Percentiles rank a stretch among this genome's conserved stretches.
phyloP scores from a whole-genome alignment of 2,797 vertebrate genomes.

The Pygocentrus nattereri region DNA sequence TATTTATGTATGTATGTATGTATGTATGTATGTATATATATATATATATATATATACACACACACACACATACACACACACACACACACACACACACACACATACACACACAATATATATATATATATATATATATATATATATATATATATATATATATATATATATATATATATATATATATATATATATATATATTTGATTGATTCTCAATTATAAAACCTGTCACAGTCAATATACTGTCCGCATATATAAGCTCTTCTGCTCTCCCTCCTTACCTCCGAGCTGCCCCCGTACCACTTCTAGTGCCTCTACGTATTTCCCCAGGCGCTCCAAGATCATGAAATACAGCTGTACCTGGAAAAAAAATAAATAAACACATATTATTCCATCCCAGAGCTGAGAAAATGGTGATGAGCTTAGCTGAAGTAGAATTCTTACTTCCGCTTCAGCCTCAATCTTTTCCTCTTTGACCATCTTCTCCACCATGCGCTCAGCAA shows the following conservation, averaged over 20 bases:
- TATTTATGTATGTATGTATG: no score
- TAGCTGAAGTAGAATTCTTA: slow-evolving; percentile 63
- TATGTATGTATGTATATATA: no score
- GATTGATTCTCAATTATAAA: background rate
- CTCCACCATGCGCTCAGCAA: slow-evolving; percentile 98
- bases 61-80: slow-evolving; percentile 9
- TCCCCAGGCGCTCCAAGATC: slow-evolving; percentile 96
- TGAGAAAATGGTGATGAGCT: background rate
- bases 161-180: no score
- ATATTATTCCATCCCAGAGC: background rate
- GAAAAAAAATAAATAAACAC: slow-evolving; percentile 14
- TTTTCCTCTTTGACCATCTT: slow-evolving; percentile 99
- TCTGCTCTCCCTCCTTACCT: slow-evolving; percentile 76
- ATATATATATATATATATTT: no score
- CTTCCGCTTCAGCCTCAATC: slow-evolving; percentile 98
- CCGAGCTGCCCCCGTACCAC: slow-evolving; percentile 94
- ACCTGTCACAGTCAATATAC: background rate
- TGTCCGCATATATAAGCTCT: background rate
- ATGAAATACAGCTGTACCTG: slow-evolving; percentile 98
- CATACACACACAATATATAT: no score
- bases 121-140: no score
- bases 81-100: slow-evolving; percentile 19
- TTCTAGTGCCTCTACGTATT: slow-evolving; percentile 93
- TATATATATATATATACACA: no score
- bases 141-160: no score